phyloP scores from a whole-genome alignment of 1,140 invertebrate species.

The Hormaphis cornu region DNA sequence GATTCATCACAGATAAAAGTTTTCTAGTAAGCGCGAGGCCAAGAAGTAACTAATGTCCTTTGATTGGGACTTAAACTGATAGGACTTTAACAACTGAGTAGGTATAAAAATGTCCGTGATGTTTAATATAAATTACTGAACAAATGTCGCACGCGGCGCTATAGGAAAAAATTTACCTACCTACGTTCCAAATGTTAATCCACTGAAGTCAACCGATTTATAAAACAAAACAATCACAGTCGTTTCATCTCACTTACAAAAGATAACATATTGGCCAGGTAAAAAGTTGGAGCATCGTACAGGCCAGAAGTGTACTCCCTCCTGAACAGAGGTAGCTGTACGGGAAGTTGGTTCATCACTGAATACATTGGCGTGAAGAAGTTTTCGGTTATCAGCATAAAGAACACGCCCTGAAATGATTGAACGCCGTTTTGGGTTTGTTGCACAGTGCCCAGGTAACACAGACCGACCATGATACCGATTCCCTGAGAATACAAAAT shows the following conservation, averaged over 20 bases:
- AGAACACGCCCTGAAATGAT: slow-evolving; percentile 69
- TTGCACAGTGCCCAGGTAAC: slow-evolving; percentile 59
- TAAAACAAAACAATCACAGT: no score
- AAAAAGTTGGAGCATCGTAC: slow-evolving; percentile 63
- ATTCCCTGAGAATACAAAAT: slow-evolving; percentile 48
- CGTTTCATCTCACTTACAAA: slow-evolving; percentile 66
- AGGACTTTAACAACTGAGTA: no score
- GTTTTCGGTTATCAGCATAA: slow-evolving; percentile 76
- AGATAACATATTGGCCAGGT: slow-evolving; percentile 61
- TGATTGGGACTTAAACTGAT: no score
- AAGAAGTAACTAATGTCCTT: no score
- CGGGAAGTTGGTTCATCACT: slow-evolving; percentile 65
- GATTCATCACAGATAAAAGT: no score
- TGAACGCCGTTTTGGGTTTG: slow-evolving; percentile 67
- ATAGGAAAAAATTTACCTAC: background rate
- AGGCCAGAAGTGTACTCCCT: slow-evolving; percentile 67
- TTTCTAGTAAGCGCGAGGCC: no score
- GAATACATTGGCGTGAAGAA: slow-evolving; percentile 80
- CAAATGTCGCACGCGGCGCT: no score
- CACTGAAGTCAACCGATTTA: background rate
- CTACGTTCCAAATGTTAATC: background rate
- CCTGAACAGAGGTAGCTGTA: slow-evolving; percentile 64
- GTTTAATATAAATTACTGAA: no score
- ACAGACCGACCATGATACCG: slow-evolving; percentile 64
- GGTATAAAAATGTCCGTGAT: no score